Conservation (phyloP, 2,888 invertebrate genomes). For the Selenia dentaria region DNA sequence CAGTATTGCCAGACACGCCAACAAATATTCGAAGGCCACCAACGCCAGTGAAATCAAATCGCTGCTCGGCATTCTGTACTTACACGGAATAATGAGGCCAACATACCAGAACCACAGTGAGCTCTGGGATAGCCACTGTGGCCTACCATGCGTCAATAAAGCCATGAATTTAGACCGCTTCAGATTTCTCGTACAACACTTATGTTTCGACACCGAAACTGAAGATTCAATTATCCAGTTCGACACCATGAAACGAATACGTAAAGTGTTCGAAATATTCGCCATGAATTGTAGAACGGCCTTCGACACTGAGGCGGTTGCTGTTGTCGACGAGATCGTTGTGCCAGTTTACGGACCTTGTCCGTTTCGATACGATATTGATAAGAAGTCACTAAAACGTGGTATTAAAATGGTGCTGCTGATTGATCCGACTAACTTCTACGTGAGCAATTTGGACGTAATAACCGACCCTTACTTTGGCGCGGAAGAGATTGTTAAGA, state of each 20-base stretch:
- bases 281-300: slow-evolving; percentile 71
- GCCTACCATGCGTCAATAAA: slow-evolving; percentile 56
- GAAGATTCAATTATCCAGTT: slow-evolving; percentile 54
- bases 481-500: slow-evolving; percentile 60
- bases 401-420: slow-evolving; percentile 72
- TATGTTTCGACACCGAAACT: slow-evolving; percentile 61
- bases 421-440: slow-evolving; percentile 70
- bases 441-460: slow-evolving; percentile 71
- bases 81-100: slow-evolving; percentile 72
- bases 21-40: slow-evolving; percentile 41
- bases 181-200: slow-evolving; percentile 64
- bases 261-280: slow-evolving; percentile 75
- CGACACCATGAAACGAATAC: slow-evolving; percentile 69
- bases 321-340: slow-evolving; percentile 73
- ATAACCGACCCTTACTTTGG: slow-evolving; percentile 66
- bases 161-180: slow-evolving; percentile 69
- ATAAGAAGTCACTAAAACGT: slow-evolving; percentile 60
- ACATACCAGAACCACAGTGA: slow-evolving; percentile 65
- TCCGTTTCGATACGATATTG: slow-evolving; percentile 69
- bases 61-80: slow-evolving; percentile 71
- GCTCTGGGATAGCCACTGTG: slow-evolving; percentile 67
- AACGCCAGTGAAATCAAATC: slow-evolving; percentile 65
- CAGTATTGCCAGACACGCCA: slow-evolving; percentile 52
- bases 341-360: slow-evolving; percentile 73
- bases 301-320: slow-evolving; percentile 56